Percentiles rank a stretch among this genome's conserved stretches.
These are phyloP conservation scores for Drosophila niveifrons DNA, from an alignment of 2,888 invertebrate species.

Conservation along the genomic window DNA sequence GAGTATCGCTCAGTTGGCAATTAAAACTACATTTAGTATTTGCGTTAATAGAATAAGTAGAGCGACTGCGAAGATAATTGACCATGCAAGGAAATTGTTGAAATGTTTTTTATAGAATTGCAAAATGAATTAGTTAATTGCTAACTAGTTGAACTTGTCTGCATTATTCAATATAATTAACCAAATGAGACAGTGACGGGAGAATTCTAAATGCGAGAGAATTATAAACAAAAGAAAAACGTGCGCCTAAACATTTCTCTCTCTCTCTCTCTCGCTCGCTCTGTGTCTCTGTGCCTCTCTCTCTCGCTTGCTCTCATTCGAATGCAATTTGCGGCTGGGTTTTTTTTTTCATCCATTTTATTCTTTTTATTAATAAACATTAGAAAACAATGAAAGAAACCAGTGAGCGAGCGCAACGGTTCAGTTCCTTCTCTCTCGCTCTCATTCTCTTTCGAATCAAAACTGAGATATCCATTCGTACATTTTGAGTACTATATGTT, in stretches of 20 bases:
- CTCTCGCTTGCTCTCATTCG: neutral
- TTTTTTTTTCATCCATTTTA: neutral
- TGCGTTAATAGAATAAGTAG: neutral
- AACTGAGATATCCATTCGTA: constrained; percentile 4
- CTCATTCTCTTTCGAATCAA: constrained; percentile 33
- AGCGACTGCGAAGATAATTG: neutral
- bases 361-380: constrained; percentile 55
- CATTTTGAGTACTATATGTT: constrained; percentile 10
- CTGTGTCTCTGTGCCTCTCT: neutral
- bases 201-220: constrained; percentile 20
- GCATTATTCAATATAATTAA: constrained; percentile 19
- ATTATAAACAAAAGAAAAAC: constrained; percentile 12
- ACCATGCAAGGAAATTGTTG: neutral
- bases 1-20: no score
- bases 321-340: constrained; percentile 6
- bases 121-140: neutral
- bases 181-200: neutral
- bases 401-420: constrained; percentile 2
- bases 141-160: constrained; percentile 37
- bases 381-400: constrained; percentile 53
- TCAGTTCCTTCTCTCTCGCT: constrained; percentile 23
- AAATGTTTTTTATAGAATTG: neutral
- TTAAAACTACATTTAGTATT: no score
- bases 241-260: constrained; percentile 10
- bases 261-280: neutral